Evolutionary conservation across 2,888 invertebrate genomes (phyloP), one percentile per base, ranked within the genome.

Genomic region (Rhaphigaster nebulosa): DNA sequence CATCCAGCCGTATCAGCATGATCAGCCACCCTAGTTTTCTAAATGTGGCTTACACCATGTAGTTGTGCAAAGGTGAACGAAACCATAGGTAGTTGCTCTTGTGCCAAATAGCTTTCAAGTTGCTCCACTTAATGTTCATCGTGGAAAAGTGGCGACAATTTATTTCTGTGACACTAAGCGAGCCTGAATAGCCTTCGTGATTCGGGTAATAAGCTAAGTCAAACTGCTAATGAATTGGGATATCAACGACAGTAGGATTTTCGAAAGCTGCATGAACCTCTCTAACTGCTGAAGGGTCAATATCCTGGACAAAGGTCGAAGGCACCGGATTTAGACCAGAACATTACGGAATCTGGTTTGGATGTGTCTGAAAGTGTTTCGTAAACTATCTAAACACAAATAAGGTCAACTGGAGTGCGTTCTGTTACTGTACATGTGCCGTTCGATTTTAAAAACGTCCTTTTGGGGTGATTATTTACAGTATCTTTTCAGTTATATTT

Each of bases 131-230:
- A 4, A 34, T 29, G 29, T 65, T 65, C 34, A 65, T 65, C 0
- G 34, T 8, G 20, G 20, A 38, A 65, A 65, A 29, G 3, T 65
- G 65, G 65, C 12, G 65, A 65, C 65, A 34, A 70, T 70, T 70
- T 34, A 34, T 38, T 70, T 34, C 70, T 34, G 34, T 20, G 70
- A 38, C 70, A 20, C 70, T 70, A 70, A 70, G 70, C 70, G 34
- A 70, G 34, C 20, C 70, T 70, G 70, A 34, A 70, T 70, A 70
- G 70, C 70, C 70, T 70, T 70, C 70, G 70, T 70, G 70, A 70
- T 70, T 34, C 34, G 70, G 0, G 34, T 2, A 70, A 70, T 70
- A 38, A 70, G 29, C 29, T 4, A 34, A 65, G 29, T 70, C 70
- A 34, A 34, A 34, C 34, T 34, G 70, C 70, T 70, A 70, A 70